phyloP scores from a whole-genome alignment of 2,888 invertebrate species.

The Oconnorella tubifera region DNA sequence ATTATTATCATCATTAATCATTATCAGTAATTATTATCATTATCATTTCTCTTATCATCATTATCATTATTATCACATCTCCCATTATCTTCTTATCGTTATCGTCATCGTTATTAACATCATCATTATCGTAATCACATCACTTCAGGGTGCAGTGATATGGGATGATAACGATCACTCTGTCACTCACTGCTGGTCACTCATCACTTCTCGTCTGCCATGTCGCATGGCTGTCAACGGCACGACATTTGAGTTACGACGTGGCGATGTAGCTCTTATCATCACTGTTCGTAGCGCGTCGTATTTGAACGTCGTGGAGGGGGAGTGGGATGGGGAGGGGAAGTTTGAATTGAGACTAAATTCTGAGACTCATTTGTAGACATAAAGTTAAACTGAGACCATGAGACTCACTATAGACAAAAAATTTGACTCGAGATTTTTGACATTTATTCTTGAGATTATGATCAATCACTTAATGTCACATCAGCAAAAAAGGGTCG shows the following conservation, averaged over 20 bases:
- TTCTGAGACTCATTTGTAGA: conserved; percentile 58
- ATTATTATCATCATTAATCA: no score
- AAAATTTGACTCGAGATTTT: no score
- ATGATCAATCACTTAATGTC: no score
- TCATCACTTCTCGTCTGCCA: conserved; percentile 85
- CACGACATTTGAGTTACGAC: conserved; percentile 80
- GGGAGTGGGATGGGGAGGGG: conserved; percentile 90
- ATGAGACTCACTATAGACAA: no score
- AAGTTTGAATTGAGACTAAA: conserved; percentile 89
- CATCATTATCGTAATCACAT: no score
- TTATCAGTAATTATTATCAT: no score
- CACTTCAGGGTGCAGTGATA: conserved; percentile 24
- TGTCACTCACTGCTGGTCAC: conserved; percentile 85
- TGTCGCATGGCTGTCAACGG: conserved; percentile 80
- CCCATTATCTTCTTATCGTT: no score
- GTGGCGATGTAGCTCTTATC: conserved; percentile 76
- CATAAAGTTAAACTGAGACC: neutral
- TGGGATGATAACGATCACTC: conserved; percentile 44
- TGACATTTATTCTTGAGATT: no score
- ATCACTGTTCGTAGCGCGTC: conserved; percentile 82
- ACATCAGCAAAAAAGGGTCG: no score
- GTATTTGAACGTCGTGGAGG: conserved; percentile 90
- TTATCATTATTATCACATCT: no score
- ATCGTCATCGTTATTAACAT: no score
- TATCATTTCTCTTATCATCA: no score